Conservation (phyloP, 2,888 invertebrate species). For the Perizoma affinitatum region DNA sequence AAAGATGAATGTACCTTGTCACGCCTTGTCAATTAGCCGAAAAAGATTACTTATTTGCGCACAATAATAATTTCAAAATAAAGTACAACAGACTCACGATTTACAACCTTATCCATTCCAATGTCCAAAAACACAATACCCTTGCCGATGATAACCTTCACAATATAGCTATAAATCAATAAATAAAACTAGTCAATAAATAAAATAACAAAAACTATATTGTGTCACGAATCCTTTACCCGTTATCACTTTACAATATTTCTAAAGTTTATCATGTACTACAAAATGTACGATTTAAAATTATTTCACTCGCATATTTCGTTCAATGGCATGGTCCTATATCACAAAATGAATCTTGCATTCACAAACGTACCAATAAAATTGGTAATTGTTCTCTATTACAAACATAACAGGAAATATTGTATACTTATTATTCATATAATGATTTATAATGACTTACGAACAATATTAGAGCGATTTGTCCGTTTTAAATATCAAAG, state of each 20-base stretch:
- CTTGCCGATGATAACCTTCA: conserved; percentile 12
- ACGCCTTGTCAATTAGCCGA: background rate
- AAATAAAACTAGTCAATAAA: conserved; percentile 43
- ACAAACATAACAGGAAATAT: conserved; percentile 24
- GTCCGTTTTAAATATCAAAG: conserved; percentile 2
- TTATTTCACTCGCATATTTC: conserved; percentile 10
- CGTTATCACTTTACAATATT: conserved; percentile 54
- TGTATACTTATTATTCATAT: conserved; percentile 13
- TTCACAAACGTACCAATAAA: conserved; percentile 17
- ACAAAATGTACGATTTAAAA: conserved; percentile 13
- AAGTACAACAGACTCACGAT: no score
- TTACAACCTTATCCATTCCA: no score
- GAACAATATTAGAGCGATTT: conserved; percentile 8
- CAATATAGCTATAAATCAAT: background rate
- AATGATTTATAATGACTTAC: conserved; percentile 19
- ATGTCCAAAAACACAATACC: no score
- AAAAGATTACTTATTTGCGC: no score
- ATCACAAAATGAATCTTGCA: conserved; percentile 20
- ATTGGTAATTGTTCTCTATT: conserved; percentile 12
- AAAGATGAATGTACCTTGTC: background rate
- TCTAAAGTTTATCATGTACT: conserved; percentile 33
- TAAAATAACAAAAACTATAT: conserved; percentile 57
- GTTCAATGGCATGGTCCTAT: conserved; percentile 10
- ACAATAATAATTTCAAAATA: no score
- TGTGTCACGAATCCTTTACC: conserved; percentile 61